A percentile compares a stretch with the other conserved stretches of the same genome.
phyloP scores from a whole-genome alignment of 2,888 invertebrate genomes.

The Orthosia incerta region DNA sequence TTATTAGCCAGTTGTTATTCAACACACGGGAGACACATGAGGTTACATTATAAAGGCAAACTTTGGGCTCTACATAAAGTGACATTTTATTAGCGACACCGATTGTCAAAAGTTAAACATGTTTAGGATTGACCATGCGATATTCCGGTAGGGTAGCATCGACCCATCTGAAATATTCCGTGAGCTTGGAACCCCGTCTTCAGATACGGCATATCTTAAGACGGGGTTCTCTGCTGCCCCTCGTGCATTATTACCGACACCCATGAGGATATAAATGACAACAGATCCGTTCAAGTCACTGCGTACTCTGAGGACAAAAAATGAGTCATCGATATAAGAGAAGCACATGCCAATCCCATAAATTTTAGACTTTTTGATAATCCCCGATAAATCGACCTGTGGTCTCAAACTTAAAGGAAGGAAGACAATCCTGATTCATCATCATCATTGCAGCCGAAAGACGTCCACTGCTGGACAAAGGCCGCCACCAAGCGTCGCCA shows the following conservation, averaged over 20 bases:
- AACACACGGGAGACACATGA: slow-evolving; percentile 4
- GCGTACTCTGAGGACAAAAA: neutral
- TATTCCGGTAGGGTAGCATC: too few species aligned
- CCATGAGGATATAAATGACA: neutral
- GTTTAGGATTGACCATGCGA: neutral
- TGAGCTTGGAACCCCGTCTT: neutral
- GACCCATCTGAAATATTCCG: neutral
- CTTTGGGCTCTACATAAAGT: neutral
- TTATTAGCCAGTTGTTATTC: slow-evolving; percentile 14
- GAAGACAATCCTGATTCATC: neutral
- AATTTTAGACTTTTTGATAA: neutral
- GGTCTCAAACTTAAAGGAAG: neutral
- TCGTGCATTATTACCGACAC: neutral
- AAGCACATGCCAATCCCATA: neutral
- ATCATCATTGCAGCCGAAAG: too few species aligned
- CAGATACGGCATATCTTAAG: neutral
- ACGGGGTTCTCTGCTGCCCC: neutral
- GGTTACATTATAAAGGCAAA: neutral
- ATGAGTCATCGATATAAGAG: neutral
- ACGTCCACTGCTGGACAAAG: too few species aligned
- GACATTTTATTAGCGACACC: neutral
- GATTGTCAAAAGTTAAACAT: neutral
- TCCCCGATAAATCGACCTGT: too few species aligned
- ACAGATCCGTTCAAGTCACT: neutral
- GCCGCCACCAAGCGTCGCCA: too few species aligned